Base-by-base conservation (phyloP, 2,888 invertebrate genomes). In the Cheilosia scutellata region DNA sequence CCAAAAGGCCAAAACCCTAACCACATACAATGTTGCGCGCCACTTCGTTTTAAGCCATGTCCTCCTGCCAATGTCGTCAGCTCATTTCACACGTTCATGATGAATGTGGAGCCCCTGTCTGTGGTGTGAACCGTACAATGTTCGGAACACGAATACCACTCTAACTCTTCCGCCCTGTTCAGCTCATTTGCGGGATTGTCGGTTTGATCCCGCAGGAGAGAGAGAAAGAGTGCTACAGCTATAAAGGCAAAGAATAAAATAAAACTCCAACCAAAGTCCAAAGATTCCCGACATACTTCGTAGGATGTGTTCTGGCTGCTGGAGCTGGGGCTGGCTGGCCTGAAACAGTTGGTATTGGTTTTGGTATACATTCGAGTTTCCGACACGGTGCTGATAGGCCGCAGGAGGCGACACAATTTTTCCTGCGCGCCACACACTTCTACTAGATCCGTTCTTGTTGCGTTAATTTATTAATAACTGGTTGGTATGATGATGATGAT, bases 401-500 rank as follows among this genome's bases (percentile, higher is more conserved):
- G 68, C 80, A 75, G 80, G 80, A 80, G 80, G 80, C 75, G 80
- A 80, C 80, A 80, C 68, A 80, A 75, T 80, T 80, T 78, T 80
- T 29, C 62, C 66, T 49, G 20, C 27, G 47, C 65, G 55, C 66
- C 53, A 40, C 55, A 42, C 57, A 58, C 57, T 44, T 29, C 60
- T 60, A 57, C 62, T 75, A 79, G 79, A 74, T 55, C 37, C 68
- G 75, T 80, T 82, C 77, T 55, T 60, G 71, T 82, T 77, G 82
- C 71, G 82, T 82, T 82, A 82, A 82, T 82, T 82, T 82, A 82
- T 82, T 82, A 82, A 77, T 82, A 82, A 82, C 82, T 82, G 71
- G 82, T 82, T 82, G 66, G 55, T 16, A 62, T 63, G 55, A 53
- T n/a, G 44, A 63, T 20, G 49, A 66, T 53, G 51, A 66, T 31